These are phyloP conservation scores for Agapornis roseicollis DNA, from an alignment of 2,113 vertebrate species.

Conservation along the genomic window DNA sequence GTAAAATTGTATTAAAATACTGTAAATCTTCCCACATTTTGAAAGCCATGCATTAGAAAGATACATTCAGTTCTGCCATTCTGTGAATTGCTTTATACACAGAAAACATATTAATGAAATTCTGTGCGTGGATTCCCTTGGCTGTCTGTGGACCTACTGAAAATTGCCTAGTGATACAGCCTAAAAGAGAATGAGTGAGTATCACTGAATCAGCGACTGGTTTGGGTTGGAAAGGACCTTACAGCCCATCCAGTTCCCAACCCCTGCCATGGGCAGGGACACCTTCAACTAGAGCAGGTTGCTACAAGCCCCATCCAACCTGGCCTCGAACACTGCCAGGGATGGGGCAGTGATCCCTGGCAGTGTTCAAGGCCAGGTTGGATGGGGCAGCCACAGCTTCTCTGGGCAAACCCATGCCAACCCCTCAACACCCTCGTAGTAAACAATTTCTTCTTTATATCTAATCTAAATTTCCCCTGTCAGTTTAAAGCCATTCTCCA, in stretches of 20 bases:
- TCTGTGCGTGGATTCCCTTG: not conserved
- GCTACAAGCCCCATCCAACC: not conserved
- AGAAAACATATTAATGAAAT: not conserved
- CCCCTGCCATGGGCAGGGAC: not conserved
- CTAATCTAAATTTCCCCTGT: not conserved
- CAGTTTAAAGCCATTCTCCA: not conserved
- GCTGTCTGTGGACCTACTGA: not conserved
- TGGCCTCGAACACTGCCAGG: not conserved
- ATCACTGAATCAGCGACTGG: not conserved
- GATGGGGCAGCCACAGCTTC: not conserved
- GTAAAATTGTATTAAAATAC: not conserved
- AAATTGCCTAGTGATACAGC: not conserved
- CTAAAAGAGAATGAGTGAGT: not conserved
- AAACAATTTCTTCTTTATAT: not conserved
- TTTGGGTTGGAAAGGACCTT: not conserved
- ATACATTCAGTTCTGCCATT: not conserved
- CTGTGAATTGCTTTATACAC: not conserved
- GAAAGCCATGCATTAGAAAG: not conserved
- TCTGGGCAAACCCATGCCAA: rapidly evolving
- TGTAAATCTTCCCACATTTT: not conserved
- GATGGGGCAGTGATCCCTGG: no score
- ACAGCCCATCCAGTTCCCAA: not conserved
- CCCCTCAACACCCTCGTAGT: rapidly evolving
- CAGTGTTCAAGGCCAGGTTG: no score
- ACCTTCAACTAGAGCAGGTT: not conserved